Conservation (phyloP, 2,113 vertebrate genomes). For the Notechis scutatus region DNA sequence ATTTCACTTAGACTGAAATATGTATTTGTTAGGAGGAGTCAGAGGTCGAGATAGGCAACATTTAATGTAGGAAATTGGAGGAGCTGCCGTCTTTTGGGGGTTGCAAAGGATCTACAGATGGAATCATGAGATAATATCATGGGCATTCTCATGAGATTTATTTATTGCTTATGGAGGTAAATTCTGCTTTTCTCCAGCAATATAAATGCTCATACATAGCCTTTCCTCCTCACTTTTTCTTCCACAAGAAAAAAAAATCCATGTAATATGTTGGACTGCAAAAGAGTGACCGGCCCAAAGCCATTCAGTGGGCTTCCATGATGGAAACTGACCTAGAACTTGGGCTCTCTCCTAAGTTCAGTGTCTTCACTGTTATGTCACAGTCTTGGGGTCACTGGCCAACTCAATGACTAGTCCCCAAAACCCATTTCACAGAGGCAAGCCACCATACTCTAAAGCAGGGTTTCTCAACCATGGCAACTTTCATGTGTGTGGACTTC, state of each 20-base stretch:
- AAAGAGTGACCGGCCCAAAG: neutral
- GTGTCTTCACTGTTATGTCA: neutral
- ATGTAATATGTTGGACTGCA: neutral
- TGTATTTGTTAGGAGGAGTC: neutral
- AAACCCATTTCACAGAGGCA: neutral
- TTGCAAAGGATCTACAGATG: neutral
- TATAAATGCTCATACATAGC: neutral
- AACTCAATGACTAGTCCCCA: neutral
- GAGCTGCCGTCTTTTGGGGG: neutral
- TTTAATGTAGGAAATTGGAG: neutral
- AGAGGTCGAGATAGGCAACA: neutral
- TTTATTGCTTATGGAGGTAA: neutral
- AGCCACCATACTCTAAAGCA: neutral
- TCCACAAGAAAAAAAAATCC: neutral
- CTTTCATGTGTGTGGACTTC: neutral
- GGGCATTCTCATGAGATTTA: neutral
- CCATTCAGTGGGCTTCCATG: neutral
- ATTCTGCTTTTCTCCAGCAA: neutral
- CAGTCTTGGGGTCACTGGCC: neutral
- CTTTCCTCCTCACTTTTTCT: neutral
- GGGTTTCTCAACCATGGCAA: neutral
- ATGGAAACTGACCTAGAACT: neutral
- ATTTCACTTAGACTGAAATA: neutral
- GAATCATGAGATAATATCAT: neutral
- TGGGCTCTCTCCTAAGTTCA: neutral